A percentile compares a stretch with the other conserved stretches of the same genome.
Evolutionary conservation across 1,140 invertebrate genomes (phyloP).

Genomic region (Philopotamus ludificatus): DNA sequence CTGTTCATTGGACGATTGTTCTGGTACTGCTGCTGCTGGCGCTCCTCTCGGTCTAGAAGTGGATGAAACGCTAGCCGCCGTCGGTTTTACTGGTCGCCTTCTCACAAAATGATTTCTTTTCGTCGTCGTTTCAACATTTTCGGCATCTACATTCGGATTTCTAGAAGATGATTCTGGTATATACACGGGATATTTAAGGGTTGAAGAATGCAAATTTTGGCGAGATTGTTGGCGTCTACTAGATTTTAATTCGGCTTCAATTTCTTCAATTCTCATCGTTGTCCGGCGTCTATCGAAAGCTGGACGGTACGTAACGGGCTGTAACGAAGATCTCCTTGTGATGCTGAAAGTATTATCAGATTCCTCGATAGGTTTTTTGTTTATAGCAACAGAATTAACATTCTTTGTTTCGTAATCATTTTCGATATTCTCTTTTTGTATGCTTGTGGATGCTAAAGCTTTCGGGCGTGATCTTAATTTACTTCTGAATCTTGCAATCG

Average conservation of each 20-base stretch:
- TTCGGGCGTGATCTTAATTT: constrained; percentile 38
- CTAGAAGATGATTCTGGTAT: constrained; percentile 33
- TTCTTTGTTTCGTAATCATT: constrained; percentile 22
- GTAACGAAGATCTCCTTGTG: constrained; percentile 43
- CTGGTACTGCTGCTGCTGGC: neutral
- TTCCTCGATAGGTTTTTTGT: too few relatives aligned
- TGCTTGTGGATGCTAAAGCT: constrained; percentile 16
- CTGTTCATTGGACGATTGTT: constrained; percentile 31
- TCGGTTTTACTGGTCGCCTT: constrained; percentile 36
- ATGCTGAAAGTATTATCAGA: too few relatives aligned
- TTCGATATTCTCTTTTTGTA: constrained; percentile 26
- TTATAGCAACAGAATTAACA: too few relatives aligned
- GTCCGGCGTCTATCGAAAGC: constrained; percentile 51
- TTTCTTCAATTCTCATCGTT: constrained; percentile 56
- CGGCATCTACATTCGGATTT: constrained; percentile 8
- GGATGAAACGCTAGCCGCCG: constrained; percentile 30
- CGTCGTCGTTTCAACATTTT: constrained; percentile 31
- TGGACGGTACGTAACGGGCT: constrained; percentile 52
- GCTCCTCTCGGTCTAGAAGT: constrained; percentile 34
- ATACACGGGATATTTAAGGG: constrained; percentile 37
- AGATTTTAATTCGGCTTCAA: constrained; percentile 54
- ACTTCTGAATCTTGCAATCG: constrained; percentile 38
- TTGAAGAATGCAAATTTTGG: constrained; percentile 26
- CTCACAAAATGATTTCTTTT: constrained; percentile 34
- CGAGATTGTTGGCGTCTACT: constrained; percentile 41